Evolutionary conservation across 2,797 vertebrate genomes (phyloP), one percentile per base, ranked within the genome.

Genomic region (Pelodytes ibericus): DNA sequence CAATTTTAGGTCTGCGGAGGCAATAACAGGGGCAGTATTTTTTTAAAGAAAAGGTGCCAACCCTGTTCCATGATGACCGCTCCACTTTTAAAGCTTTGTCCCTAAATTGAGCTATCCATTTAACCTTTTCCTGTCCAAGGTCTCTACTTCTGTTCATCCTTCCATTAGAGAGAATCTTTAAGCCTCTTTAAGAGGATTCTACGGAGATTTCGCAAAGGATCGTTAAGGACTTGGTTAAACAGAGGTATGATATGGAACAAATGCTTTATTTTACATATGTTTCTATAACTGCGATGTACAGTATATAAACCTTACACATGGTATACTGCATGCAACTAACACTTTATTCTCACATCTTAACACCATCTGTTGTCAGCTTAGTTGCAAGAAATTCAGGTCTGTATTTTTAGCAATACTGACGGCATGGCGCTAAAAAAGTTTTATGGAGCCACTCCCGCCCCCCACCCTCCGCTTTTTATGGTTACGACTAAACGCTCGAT

Each of bases 401-500:
- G 56, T 58, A 26, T 13, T 58, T 58, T 5, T 9, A 26, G 24
- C 10, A 27, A 27, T 26, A 15, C 24, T 15, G 26, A 16, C 5
- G 56, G 6, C 56, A 26, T 5, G 6, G 15, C 26, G 27, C 25
- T 33, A 61, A 53, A 56, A 44, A 61, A 3, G 33, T 20, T 61
- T 61, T 61, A 61, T 61, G 58, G 1, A 24, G 22, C 49, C 2
- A 53, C 22, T 53, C 58, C 58, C n/a, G n/a, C n/a, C n/a, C n/a
- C n/a, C n/a, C n/a, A n/a, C n/a, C n/a, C 16, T 47, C 18, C 18
- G 18, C 18, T 58, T 66, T 58, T 11, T 57, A 11, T 33, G 27
- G 41, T 69, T 51, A 60, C 47, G 11, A 29, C 57, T 51, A 49
- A 67, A 60, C 72, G 66, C 63, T 47, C 47, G 68, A 68, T 68